Evolutionary conservation across 2,113 vertebrate genomes (phyloP).

Genomic region (Cynocephalus volans): DNA sequence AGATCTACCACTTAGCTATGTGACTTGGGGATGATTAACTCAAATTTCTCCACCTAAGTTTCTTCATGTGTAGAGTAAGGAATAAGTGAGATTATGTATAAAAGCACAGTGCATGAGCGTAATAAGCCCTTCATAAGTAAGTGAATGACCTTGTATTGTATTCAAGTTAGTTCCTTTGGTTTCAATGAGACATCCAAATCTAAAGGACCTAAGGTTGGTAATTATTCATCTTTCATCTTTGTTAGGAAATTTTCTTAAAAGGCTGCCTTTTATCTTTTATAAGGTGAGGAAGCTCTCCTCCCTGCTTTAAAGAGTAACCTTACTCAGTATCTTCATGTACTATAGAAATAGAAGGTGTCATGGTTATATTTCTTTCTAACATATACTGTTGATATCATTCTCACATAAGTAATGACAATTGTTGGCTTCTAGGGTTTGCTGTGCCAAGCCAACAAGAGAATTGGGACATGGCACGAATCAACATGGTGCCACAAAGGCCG

Average conservation of each 20-base stretch:
- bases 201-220: background rate
- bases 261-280: conserved; percentile 48
- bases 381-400: background rate
- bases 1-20: background rate
- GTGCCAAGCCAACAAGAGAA: background rate
- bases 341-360: background rate
- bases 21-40: background rate
- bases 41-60: background rate
- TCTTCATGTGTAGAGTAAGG: background rate
- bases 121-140: background rate
- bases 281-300: background rate
- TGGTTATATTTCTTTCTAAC: background rate
- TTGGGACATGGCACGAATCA: background rate
- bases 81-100: background rate
- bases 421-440: background rate
- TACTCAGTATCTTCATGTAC: background rate
- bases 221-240: conserved; percentile 46
- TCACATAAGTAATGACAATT: background rate
- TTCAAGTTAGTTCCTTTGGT: conserved; percentile 16
- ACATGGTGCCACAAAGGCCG: background rate
- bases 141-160: background rate
- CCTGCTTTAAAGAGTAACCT: conserved; percentile 28
- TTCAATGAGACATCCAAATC: background rate
- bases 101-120: background rate
- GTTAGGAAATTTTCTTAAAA: conserved; percentile 42